Conservation (phyloP, 1,140 invertebrate species). For the Triops cancriformis region DNA sequence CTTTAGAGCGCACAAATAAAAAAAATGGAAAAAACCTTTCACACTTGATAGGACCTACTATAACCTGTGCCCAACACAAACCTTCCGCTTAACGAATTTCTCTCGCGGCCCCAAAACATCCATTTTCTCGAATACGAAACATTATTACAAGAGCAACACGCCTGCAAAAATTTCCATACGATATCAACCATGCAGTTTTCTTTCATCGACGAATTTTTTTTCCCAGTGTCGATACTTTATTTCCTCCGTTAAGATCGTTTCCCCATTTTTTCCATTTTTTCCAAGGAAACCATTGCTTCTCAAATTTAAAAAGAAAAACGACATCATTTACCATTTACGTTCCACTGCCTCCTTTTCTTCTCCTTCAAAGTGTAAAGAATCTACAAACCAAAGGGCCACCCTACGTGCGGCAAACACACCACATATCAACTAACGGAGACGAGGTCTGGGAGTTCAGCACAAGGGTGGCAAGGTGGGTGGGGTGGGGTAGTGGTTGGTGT, state of each 20-base stretch:
- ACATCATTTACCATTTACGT: slow-evolving; percentile 9
- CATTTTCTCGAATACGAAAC: background rate
- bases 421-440: background rate
- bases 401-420: background rate
- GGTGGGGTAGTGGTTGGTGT: background rate
- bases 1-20: background rate
- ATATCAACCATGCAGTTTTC: background rate
- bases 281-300: background rate
- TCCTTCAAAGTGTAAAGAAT: background rate
- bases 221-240: background rate
- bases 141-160: background rate
- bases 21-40: background rate
- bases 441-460: background rate
- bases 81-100: background rate
- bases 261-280: background rate
- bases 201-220: background rate
- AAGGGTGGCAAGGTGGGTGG: background rate
- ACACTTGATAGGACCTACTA: background rate
- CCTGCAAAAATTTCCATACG: background rate
- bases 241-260: background rate
- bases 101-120: background rate
- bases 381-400: background rate
- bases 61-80: background rate
- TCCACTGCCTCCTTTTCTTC: slow-evolving; percentile 9
- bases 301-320: background rate